phyloP scores from a whole-genome alignment of 2,797 vertebrate genomes.

The Ptychobarbus kaznakovi region DNA sequence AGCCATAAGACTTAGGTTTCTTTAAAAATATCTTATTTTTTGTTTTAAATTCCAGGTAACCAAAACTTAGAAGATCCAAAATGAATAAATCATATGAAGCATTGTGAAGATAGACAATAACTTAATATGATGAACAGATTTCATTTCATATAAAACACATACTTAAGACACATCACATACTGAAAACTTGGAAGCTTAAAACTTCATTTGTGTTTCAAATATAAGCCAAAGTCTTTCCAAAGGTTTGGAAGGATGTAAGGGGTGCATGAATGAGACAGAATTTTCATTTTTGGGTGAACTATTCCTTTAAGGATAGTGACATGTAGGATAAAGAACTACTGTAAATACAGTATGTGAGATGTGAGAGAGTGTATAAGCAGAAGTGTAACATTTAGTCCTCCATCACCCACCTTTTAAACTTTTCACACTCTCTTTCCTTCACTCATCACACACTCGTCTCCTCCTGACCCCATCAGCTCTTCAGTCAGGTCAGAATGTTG shows the following conservation, averaged over 20 bases:
- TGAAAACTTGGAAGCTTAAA: background rate
- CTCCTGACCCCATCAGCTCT: slow-evolving; percentile 22
- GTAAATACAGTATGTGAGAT: background rate
- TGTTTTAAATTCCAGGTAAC: background rate
- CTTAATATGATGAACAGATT: background rate
- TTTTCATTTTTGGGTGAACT: background rate
- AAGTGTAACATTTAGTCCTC: slow-evolving; percentile 18
- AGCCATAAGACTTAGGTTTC: background rate
- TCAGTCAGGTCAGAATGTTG: slow-evolving; percentile 8
- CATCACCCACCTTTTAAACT: slow-evolving; percentile 16
- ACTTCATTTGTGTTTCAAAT: background rate
- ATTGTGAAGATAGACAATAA: background rate
- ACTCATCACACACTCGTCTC: background rate
- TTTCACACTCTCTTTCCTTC: slow-evolving; percentile 17
- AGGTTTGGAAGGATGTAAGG: background rate
- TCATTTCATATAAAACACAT: background rate
- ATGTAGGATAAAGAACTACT: background rate
- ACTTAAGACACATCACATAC: background rate
- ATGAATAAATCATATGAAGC: background rate
- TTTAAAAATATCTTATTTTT: background rate
- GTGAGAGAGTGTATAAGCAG: background rate
- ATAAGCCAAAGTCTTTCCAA: background rate
- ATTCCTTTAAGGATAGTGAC: background rate
- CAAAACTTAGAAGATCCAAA: background rate
- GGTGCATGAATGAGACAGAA: background rate